phyloP scores from a whole-genome alignment of 2,888 invertebrate species.

The Leptinotarsa rubiginosa region DNA sequence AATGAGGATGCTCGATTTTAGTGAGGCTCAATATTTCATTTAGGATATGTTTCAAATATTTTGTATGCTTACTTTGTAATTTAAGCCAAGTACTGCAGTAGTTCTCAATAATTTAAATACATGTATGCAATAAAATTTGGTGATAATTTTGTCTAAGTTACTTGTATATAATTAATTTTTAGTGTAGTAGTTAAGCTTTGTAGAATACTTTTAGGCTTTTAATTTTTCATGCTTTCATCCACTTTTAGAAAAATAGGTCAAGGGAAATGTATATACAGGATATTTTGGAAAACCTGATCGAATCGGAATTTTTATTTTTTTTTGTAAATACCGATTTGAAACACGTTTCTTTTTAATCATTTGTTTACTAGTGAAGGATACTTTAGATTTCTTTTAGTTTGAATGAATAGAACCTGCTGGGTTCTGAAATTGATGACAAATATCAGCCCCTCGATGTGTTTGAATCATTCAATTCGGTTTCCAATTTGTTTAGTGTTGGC shows the following conservation, averaged over 20 bases:
- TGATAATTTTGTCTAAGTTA: conserved; percentile 3
- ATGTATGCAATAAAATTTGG: neutral
- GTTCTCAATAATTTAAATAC: conserved; percentile 8
- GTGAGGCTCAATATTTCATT: conserved; percentile 3
- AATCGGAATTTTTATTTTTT: conserved; percentile 8
- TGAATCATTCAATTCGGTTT: too few species aligned
- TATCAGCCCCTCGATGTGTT: too few species aligned
- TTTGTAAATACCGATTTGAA: neutral
- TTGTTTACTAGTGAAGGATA: too few species aligned
- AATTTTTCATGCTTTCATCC: conserved; percentile 13
- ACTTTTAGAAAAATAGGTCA: conserved; percentile 15
- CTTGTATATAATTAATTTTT: conserved; percentile 21
- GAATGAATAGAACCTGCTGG: too few species aligned
- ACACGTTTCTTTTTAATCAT: too few species aligned
- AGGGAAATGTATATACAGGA: neutral
- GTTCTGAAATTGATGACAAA: too few species aligned
- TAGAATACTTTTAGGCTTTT: conserved; percentile 16
- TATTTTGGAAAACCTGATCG: conserved; percentile 8
- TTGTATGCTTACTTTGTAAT: conserved; percentile 8
- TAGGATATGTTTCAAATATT: conserved; percentile 15
- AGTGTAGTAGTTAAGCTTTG: conserved; percentile 13
- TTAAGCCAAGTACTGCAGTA: conserved; percentile 1
- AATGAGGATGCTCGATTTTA: neutral
- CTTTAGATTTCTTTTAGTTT: too few species aligned
- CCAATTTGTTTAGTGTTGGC: too few species aligned